Conservation (phyloP, 2,113 vertebrate genomes). For the Notarius quadriscutis region DNA sequence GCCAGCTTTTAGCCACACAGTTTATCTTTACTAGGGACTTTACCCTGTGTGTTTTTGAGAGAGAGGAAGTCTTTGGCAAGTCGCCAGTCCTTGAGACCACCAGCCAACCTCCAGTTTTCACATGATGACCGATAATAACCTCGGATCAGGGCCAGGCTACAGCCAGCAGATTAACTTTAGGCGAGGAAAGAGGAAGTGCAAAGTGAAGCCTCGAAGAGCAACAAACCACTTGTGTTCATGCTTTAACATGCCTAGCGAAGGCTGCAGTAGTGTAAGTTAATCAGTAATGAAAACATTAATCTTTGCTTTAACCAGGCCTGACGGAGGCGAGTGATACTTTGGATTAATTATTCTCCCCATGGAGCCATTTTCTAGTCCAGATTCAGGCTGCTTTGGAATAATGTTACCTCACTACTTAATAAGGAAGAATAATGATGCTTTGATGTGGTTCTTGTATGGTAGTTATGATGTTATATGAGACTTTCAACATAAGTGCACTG, state of each 20-base stretch:
- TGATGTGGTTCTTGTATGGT: slow-evolving; percentile 4
- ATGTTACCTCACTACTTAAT: slow-evolving; percentile 28
- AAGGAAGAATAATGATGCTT: slow-evolving; percentile 6
- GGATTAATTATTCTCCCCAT: slow-evolving; percentile 42
- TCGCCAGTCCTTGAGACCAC: slow-evolving; percentile 35
- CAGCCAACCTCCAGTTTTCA: slow-evolving; percentile 19
- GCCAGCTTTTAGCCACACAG: slow-evolving; percentile 23
- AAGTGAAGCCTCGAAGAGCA: slow-evolving; percentile 27
- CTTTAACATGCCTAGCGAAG: neutral
- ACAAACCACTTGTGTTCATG: slow-evolving; percentile 26
- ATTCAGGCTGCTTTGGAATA: slow-evolving; percentile 23
- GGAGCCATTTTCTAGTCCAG: slow-evolving; percentile 23
- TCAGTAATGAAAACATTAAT: slow-evolving; percentile 44
- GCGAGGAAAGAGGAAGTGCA: slow-evolving; percentile 12
- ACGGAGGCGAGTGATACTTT: neutral
- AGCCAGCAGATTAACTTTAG: neutral
- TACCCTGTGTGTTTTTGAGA: neutral
- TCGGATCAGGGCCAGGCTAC: neutral
- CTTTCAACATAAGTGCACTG: slow-evolving; percentile 5
- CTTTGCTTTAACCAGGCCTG: slow-evolving; percentile 38
- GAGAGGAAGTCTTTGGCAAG: slow-evolving; percentile 38
- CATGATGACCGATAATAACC: slow-evolving; percentile 51
- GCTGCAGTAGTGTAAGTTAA: slow-evolving; percentile 36
- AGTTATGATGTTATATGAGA: slow-evolving; percentile 26
- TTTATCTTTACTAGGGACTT: slow-evolving; percentile 24